Conservation (phyloP, 2,113 vertebrate genomes). For the Boleophthalmus pectinirostris region DNA sequence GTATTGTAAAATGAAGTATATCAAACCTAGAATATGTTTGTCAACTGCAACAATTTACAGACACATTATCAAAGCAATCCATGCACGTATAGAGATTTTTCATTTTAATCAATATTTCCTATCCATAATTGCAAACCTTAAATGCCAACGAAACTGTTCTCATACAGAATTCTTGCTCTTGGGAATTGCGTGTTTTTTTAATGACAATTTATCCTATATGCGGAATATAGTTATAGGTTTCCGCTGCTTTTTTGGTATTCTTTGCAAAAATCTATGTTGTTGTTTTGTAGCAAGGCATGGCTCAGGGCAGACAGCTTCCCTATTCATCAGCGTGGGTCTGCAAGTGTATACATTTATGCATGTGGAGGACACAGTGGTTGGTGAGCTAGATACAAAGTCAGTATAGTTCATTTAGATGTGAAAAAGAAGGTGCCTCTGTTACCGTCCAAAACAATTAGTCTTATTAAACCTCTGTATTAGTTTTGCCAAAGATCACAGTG, state of each 20-base stretch:
- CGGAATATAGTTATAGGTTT: neutral
- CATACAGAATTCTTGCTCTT: neutral
- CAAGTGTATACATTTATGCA: slow-evolving; percentile 12
- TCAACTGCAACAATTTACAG: no score
- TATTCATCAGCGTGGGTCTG: slow-evolving; percentile 14
- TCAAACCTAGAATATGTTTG: no score
- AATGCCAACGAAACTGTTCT: neutral
- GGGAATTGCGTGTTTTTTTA: neutral
- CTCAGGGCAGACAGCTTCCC: slow-evolving; percentile 41
- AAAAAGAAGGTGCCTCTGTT: slow-evolving; percentile 24
- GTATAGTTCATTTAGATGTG: slow-evolving; percentile 20
- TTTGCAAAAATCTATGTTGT: slow-evolving; percentile 31
- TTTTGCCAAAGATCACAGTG: slow-evolving; percentile 53
- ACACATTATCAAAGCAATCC: no score
- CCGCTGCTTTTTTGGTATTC: neutral
- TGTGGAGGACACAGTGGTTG: neutral
- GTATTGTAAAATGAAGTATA: no score
- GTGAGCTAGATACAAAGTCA: neutral
- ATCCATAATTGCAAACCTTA: neutral
- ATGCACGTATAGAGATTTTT: no score
- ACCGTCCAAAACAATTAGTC: slow-evolving; percentile 29
- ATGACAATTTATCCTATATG: neutral
- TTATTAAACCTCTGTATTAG: slow-evolving; percentile 52
- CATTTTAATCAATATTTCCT: neutral
- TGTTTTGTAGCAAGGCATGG: slow-evolving; percentile 31